phyloP scores from a whole-genome alignment of 2,888 invertebrate genomes.

The Acronicta psi region DNA sequence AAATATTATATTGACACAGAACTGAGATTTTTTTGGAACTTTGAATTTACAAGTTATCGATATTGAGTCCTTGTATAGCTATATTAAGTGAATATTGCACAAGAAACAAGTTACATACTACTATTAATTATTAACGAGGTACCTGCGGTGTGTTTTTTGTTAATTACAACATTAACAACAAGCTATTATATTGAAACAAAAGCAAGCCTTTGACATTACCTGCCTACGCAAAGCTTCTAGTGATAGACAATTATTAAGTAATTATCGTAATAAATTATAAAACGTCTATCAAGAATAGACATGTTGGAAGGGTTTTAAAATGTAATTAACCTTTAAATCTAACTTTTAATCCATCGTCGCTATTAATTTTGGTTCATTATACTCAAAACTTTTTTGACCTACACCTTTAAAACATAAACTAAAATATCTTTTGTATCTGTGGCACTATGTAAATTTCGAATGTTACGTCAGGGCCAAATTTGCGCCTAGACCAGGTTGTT shows the following conservation, averaged over 20 bases:
- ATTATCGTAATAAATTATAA: slow-evolving; percentile 26
- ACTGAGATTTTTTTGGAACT: slow-evolving; percentile 35
- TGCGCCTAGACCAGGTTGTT: slow-evolving; percentile 68
- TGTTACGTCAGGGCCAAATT: slow-evolving; percentile 72
- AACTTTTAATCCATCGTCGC: slow-evolving; percentile 7
- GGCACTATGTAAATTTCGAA: slow-evolving; percentile 59
- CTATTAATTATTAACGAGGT: slow-evolving; percentile 24
- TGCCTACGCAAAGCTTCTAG: slow-evolving; percentile 29
- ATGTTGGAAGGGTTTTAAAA: neutral
- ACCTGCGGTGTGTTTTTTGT: slow-evolving; percentile 27
- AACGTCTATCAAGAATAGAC: slow-evolving; percentile 10
- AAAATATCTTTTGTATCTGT: slow-evolving; percentile 22
- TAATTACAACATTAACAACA: slow-evolving; percentile 32
- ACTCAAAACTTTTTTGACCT: slow-evolving; percentile 27
- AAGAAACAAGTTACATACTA: slow-evolving; percentile 28
- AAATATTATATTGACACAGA: slow-evolving; percentile 56
- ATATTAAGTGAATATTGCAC: slow-evolving; percentile 33
- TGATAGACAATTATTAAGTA: slow-evolving; percentile 19
- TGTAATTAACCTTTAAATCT: slow-evolving; percentile 22
- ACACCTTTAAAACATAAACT: slow-evolving; percentile 17
- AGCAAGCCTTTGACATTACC: slow-evolving; percentile 41
- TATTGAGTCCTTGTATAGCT: slow-evolving; percentile 33
- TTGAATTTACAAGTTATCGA: slow-evolving; percentile 39
- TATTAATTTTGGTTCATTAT: neutral
- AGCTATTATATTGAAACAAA: slow-evolving; percentile 44